These are phyloP conservation scores for Pelecanoides urinatrix DNA, from an alignment of 2,113 vertebrate genomes.

Conservation along the genomic window DNA sequence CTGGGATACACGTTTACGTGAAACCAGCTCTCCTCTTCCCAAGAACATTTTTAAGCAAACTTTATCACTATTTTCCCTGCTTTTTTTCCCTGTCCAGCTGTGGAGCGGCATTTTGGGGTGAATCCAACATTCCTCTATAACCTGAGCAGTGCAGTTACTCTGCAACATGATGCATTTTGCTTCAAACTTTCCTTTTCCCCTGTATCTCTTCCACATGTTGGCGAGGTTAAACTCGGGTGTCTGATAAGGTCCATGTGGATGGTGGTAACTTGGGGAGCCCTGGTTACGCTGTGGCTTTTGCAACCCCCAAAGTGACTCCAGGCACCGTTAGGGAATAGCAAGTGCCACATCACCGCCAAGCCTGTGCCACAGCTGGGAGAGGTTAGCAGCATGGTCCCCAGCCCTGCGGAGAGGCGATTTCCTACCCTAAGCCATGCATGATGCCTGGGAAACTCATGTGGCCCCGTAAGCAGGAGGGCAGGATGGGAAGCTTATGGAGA, in stretches of 20 bases:
- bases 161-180: not conserved
- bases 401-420: not conserved
- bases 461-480: fast-evolving
- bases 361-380: not conserved
- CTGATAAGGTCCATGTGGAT: not conserved
- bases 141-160: not conserved
- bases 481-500: not conserved
- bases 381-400: not conserved
- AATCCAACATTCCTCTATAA: not conserved
- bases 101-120: not conserved
- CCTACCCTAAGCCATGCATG: not conserved
- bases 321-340: no score
- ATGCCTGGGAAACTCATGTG: not conserved
- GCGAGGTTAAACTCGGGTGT: not conserved
- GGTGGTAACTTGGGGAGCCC: not conserved
- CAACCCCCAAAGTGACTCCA: not conserved
- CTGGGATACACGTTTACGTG: fast-evolving
- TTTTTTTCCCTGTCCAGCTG: not conserved
- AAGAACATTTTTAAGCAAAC: not conserved
- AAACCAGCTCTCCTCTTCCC: not conserved
- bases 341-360: not conserved
- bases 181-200: not conserved
- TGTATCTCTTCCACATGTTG: fast-evolving
- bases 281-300: fast-evolving
- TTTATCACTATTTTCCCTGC: not conserved